Evolutionary conservation across 2,113 vertebrate genomes (phyloP).

Genomic region (Pandion haliaetus): DNA sequence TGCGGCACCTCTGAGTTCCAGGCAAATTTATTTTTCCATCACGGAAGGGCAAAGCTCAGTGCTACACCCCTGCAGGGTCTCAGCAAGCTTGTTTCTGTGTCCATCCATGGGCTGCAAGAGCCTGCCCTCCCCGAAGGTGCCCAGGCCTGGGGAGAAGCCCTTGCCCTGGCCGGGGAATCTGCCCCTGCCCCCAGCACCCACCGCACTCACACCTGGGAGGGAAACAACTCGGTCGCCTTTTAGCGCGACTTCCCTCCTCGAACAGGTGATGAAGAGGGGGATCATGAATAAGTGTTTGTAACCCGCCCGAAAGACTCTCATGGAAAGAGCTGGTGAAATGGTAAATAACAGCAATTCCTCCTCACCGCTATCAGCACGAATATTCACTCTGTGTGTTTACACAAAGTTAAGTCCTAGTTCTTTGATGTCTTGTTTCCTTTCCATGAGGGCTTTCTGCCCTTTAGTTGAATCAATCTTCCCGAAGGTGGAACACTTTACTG

Average conservation of each 20-base stretch:
- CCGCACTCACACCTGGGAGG: accelerated
- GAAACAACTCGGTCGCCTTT: not conserved
- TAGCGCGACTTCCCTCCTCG: not conserved
- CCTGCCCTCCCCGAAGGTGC: accelerated
- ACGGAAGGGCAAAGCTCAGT: not conserved
- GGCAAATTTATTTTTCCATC: not conserved
- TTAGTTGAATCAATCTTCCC: not conserved
- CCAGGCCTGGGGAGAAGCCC: not conserved
- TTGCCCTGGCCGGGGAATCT: accelerated
- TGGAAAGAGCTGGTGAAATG: not conserved
- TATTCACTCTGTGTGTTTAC: not conserved
- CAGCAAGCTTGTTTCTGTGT: not conserved
- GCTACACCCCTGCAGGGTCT: not conserved
- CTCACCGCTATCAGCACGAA: not conserved
- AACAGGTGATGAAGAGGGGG: not conserved
- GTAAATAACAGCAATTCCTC: not conserved
- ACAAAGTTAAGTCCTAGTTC: not conserved
- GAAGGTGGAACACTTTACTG: not conserved
- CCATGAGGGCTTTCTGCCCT: not conserved
- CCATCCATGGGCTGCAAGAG: accelerated
- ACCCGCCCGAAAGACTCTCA: not conserved
- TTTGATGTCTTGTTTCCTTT: not conserved
- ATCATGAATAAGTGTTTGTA: not conserved
- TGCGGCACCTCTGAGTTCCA: accelerated
- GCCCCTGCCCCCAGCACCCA: accelerated